phyloP scores from a whole-genome alignment of 2,888 invertebrate species.

The Mellilla xanthometata region DNA sequence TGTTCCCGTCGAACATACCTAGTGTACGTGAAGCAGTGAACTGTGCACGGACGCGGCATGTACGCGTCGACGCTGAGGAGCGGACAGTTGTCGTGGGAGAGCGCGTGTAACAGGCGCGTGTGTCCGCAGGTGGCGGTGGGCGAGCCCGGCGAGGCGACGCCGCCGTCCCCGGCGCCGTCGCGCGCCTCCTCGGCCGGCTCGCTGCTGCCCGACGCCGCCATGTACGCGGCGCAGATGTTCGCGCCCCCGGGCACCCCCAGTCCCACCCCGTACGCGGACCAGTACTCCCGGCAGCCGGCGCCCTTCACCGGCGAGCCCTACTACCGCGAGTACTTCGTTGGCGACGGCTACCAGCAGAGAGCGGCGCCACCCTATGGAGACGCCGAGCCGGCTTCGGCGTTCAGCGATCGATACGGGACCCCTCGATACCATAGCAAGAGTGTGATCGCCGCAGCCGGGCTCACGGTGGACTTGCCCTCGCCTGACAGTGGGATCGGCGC shows the following conservation, averaged over 20 bases:
- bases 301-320: conserved; percentile 88
- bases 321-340: conserved; percentile 91
- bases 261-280: conserved; percentile 83
- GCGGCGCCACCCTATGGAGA: conserved; percentile 82
- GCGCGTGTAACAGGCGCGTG: conserved; percentile 85
- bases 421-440: conserved; percentile 88
- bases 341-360: conserved; percentile 84
- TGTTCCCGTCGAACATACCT: conserved; percentile 53
- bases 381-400: conserved; percentile 83
- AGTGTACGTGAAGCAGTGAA: conserved; percentile 79
- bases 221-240: conserved; percentile 88
- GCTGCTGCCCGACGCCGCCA: conserved; percentile 84
- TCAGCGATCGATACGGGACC: conserved; percentile 87
- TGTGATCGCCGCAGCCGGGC: conserved; percentile 89
- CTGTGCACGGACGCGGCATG: conserved; percentile 79
- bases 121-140: conserved; percentile 83
- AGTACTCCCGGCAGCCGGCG: conserved; percentile 77
- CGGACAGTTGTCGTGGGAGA: conserved; percentile 83
- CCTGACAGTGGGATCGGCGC: conserved; percentile 98
- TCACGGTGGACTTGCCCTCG: conserved; percentile 96
- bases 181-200: conserved; percentile 81
- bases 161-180: conserved; percentile 85
- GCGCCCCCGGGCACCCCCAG: conserved; percentile 86
- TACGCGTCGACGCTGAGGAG: conserved; percentile 84
- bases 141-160: conserved; percentile 83